Percentiles rank a stretch among this genome's conserved stretches.
Evolutionary conservation across 2,888 invertebrate genomes (phyloP).

Genomic region (Apamea crenata): DNA sequence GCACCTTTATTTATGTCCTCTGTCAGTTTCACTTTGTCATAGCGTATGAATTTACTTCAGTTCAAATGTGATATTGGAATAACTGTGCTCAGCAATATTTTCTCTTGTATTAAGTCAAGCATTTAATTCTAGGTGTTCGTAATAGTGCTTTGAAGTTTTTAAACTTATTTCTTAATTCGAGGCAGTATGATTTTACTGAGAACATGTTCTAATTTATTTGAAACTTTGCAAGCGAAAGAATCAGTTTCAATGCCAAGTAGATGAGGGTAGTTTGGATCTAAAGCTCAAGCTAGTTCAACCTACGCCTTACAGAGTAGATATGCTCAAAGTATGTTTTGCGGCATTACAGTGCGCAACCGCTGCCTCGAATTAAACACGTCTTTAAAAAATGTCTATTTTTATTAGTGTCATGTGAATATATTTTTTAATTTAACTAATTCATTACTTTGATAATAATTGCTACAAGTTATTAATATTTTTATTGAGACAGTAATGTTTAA

Average conservation of each 20-base stretch:
- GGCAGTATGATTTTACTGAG: conserved; percentile 30
- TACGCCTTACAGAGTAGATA: background rate
- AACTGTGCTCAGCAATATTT: conserved; percentile 60
- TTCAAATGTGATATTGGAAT: conserved; percentile 65
- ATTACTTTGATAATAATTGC: conserved; percentile 50
- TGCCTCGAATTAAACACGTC: conserved; percentile 44
- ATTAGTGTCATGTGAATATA: conserved; percentile 61
- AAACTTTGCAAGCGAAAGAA: background rate
- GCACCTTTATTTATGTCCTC: background rate
- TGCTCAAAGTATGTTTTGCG: conserved; percentile 12
- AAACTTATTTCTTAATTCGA: conserved; percentile 33
- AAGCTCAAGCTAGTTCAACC: conserved; percentile 5
- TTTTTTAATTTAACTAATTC: conserved; percentile 51
- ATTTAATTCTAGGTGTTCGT: conserved; percentile 53
- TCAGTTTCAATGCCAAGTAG: background rate
- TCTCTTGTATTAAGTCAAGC: conserved; percentile 57
- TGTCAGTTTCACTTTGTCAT: conserved; percentile 35
- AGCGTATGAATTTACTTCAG: conserved; percentile 53
- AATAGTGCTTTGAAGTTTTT: conserved; percentile 31
- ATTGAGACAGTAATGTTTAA: conserved; percentile 43
- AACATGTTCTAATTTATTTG: background rate
- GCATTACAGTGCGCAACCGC: conserved; percentile 1
- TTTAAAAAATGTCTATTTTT: conserved; percentile 49
- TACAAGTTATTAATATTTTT: conserved; percentile 59
- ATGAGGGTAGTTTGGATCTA: background rate